Conservation (phyloP, 1,140 invertebrate species). For the Prorops nasuta region DNA sequence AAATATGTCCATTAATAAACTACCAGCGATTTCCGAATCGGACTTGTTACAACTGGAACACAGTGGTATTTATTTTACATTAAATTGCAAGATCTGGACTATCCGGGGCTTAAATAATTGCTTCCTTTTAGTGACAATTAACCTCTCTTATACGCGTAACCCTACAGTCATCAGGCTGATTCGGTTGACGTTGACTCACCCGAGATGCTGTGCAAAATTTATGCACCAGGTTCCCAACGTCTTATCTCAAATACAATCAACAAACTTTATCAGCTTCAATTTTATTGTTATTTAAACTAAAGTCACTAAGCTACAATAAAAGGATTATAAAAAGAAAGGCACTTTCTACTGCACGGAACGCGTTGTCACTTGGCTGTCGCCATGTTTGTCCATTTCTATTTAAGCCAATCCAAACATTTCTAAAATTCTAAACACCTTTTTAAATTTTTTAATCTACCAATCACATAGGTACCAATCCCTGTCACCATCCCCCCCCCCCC, state of each 20-base stretch:
- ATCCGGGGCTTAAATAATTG: conserved; percentile 20
- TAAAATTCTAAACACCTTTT: no score
- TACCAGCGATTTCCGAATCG: not conserved
- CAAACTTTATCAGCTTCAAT: not conserved
- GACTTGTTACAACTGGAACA: not conserved
- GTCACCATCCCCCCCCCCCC: no score
- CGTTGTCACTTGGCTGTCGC: conserved; percentile 47
- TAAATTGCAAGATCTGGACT: not conserved
- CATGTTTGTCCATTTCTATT: conserved; percentile 39
- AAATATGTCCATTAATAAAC: not conserved
- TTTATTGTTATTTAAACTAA: conserved; percentile 3
- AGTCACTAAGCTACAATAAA: conserved; percentile 29
- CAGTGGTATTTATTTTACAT: not conserved
- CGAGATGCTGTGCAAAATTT: not conserved
- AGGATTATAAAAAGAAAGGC: conserved; percentile 39
- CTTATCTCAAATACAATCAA: no score
- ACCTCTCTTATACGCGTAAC: conserved; percentile 27
- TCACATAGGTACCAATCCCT: no score
- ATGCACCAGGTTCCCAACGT: not conserved
- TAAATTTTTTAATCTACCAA: no score
- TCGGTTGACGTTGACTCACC: not conserved
- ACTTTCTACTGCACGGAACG: conserved; percentile 31
- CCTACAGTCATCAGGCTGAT: conserved; percentile 11
- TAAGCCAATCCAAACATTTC: no score
- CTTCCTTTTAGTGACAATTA: conserved; percentile 36